Percentiles rank a stretch among this genome's conserved stretches.
Conservation (phyloP, 1,140 invertebrate species). For the Drosophila virilis region DNA sequence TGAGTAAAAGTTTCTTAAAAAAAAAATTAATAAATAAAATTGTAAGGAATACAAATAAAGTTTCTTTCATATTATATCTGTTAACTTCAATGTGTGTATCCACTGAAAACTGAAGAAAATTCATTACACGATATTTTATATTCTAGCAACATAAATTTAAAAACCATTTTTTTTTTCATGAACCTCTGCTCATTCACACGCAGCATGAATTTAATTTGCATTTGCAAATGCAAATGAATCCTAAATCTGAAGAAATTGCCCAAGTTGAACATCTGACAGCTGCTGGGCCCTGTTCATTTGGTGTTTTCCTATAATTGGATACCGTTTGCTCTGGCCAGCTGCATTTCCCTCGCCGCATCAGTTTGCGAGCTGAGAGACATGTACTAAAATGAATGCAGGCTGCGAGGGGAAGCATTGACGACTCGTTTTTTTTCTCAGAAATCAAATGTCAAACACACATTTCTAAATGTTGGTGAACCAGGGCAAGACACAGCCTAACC, state of each 20-base stretch:
- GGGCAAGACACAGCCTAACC: slow-evolving; percentile 63
- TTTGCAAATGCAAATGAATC: slow-evolving; percentile 71
- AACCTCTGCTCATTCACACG: slow-evolving; percentile 41
- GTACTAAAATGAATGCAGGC: slow-evolving; percentile 21
- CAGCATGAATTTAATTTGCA: slow-evolving; percentile 71
- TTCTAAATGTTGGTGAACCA: slow-evolving; percentile 63
- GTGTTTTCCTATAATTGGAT: slow-evolving; percentile 78
- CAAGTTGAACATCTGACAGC: slow-evolving; percentile 56
- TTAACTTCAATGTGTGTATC: too few species aligned
- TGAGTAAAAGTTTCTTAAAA: background rate
- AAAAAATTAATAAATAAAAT: too few species aligned
- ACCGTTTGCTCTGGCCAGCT: slow-evolving; percentile 61
- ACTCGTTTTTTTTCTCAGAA: slow-evolving; percentile 43
- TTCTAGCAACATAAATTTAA: background rate
- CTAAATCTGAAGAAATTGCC: slow-evolving; percentile 36
- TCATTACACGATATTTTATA: slow-evolving; percentile 7
- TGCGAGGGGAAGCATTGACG: slow-evolving; percentile 10
- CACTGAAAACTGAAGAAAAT: background rate
- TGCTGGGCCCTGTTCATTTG: slow-evolving; percentile 60
- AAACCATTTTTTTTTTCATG: slow-evolving; percentile 8
- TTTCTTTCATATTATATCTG: too few species aligned
- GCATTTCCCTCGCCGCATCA: slow-evolving; percentile 50
- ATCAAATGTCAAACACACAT: slow-evolving; percentile 80
- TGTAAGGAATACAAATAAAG: too few species aligned
- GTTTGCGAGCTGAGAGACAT: slow-evolving; percentile 12